These are phyloP conservation scores for Speoplatyrhinus poulsoni DNA, from an alignment of 2,113 vertebrate species.

Conservation along the genomic window DNA sequence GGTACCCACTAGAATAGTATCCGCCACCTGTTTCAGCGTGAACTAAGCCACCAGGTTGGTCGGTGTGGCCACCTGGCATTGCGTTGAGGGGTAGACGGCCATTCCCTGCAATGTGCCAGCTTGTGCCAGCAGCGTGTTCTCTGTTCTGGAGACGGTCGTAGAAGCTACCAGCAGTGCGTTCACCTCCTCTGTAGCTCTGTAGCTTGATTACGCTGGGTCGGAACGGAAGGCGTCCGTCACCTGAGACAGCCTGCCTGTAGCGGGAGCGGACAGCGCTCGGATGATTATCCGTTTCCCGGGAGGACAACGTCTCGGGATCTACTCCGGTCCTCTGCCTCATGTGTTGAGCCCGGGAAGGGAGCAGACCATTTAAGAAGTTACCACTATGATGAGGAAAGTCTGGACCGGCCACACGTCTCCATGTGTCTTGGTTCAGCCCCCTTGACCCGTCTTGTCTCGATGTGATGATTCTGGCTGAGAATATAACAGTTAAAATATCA, in stretches of 20 bases:
- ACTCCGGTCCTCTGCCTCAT: too few relatives aligned
- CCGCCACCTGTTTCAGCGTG: neutral
- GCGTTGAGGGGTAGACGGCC: neutral
- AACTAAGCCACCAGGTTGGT: neutral
- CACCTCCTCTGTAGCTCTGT: neutral
- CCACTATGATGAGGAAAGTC: neutral
- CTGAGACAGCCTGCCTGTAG: neutral
- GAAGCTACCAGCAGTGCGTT: neutral
- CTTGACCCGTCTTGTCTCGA: too few relatives aligned
- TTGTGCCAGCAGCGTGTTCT: neutral
- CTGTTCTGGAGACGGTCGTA: neutral
- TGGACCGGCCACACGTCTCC: neutral
- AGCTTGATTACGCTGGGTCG: neutral
- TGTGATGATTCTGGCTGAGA: neutral
- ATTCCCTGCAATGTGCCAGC: neutral
- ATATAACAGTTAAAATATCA: neutral
- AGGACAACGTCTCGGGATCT: neutral
- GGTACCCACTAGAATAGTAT: neutral
- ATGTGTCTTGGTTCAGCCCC: neutral
- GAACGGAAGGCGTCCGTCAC: neutral
- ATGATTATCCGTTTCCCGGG: slow-evolving; percentile 6
- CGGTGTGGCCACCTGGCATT: neutral
- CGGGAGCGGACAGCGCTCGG: neutral
- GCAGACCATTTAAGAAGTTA: neutral
- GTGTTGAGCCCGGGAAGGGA: neutral